Base-by-base conservation (phyloP, 2,888 invertebrate species). In the Torymus auratus region DNA sequence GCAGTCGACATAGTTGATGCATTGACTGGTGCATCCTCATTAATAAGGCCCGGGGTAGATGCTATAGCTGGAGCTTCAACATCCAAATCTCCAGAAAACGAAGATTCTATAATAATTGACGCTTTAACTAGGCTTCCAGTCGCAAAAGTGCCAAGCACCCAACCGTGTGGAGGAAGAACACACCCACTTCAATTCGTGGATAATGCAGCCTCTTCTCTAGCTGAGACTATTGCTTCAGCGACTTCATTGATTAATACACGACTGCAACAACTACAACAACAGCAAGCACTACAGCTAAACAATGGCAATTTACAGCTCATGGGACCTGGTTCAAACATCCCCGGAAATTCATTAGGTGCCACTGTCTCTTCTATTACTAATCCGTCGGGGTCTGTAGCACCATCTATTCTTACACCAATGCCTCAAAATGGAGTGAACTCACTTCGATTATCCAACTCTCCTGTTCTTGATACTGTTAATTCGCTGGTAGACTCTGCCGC, bases 401-500 rank as follows among this genome's bases (percentile, higher is more conserved):
- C n/a, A 17, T 20, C 50, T n/a, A 1, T 13, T 23, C 7, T 10
- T 14, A 58, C 17, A 20, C 56, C 15, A n/a, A 20, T n/a, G 50
- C n/a, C 23, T 15, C 56, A n/a, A 52, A 52, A n/a, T 20, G 55
- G 56, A 56, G 5, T n/a, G 0, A 5, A 41, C 64, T 64, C 12
- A 52, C 50, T 15, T 70, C 53, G 11, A 14, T 5, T 17, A 55
- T 55, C 55, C 60, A 55, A 67, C 28, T 5, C 67, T 53, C 13
- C 72, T 55, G n/a, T 67, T 20, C 53, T 67, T 2, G n/a, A 17
- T 28, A 50, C 75, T 53, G 74, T 65, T 4, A 65, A 75, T 17
- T 75, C 74, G 0, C 52, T 70, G 0, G 17, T 58, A 17, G n/a
- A 68, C 56, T 73, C 80, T 2, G 72, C 77, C 14, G 58, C 80